These are phyloP conservation scores for Diploptera punctata DNA, from an alignment of 2,888 invertebrate genomes.

Conservation along the genomic window DNA sequence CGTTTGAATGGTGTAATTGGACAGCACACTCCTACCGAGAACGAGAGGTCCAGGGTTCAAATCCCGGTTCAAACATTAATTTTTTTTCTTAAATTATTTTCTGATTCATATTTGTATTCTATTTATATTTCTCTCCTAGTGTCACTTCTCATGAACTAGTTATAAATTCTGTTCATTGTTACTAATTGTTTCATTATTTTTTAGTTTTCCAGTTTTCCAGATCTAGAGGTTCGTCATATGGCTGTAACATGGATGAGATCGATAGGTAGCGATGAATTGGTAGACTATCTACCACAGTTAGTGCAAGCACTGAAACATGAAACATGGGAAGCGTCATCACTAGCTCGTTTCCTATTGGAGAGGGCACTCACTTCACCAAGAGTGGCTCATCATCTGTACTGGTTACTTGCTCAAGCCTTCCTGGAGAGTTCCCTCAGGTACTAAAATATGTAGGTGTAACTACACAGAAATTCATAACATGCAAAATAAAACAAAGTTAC, in stretches of 20 bases:
- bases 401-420: conserved; percentile 88
- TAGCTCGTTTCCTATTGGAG: conserved; percentile 82
- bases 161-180: too few species aligned
- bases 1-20: too few species aligned
- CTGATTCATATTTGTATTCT: too few species aligned
- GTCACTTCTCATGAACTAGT: too few species aligned
- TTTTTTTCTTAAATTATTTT: too few species aligned
- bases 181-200: too few species aligned
- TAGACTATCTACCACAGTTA: conserved; percentile 92
- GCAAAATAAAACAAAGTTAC: too few species aligned
- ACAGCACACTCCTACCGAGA: too few species aligned
- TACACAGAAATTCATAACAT: too few species aligned
- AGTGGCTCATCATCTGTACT: conserved; percentile 94
- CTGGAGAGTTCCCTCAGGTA: conserved; percentile 75
- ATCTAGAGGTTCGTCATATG: conserved; percentile 82
- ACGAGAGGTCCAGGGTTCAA: too few species aligned
- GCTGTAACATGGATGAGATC: conserved; percentile 84
- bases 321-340: conserved; percentile 87
- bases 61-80: too few species aligned
- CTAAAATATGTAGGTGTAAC: not conserved
- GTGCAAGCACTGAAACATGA: conserved; percentile 90
- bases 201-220: conserved; percentile 82
- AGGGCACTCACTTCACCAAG: conserved; percentile 85
- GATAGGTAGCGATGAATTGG: conserved; percentile 86
- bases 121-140: too few species aligned